Conservation (phyloP, 2,113 vertebrate genomes). For the Xiphophorus maculatus region DNA sequence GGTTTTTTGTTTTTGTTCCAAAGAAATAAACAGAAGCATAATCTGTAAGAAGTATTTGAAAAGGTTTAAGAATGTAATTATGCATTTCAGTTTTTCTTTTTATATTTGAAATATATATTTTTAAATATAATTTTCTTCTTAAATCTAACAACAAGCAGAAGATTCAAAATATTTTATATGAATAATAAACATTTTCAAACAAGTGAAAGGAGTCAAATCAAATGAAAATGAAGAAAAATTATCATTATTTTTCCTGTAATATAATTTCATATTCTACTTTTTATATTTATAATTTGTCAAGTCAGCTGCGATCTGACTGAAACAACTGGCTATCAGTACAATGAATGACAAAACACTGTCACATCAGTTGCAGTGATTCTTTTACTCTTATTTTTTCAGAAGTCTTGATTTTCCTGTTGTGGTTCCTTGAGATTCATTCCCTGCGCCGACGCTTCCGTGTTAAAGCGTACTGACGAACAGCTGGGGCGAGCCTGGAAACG, state of each 20-base stretch:
- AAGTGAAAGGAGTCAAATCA: too few relatives aligned
- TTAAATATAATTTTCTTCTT: background rate
- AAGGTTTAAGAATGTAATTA: background rate
- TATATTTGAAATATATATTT: background rate
- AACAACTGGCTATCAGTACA: background rate
- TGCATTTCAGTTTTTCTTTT: background rate
- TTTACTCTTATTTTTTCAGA: background rate
- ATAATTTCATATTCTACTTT: background rate
- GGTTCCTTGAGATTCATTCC: background rate
- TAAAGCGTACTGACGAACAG: slow-evolving; percentile 56
- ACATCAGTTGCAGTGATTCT: background rate
- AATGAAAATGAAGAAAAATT: too few relatives aligned
- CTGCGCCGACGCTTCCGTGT: slow-evolving; percentile 12
- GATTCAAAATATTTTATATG: too few relatives aligned
- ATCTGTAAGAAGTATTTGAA: background rate
- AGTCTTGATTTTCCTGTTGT: slow-evolving; percentile 4
- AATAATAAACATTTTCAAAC: too few relatives aligned
- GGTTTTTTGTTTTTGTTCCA: background rate
- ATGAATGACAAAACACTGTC: background rate
- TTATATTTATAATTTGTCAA: background rate
- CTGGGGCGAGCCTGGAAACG: slow-evolving; percentile 54
- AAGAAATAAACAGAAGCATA: background rate
- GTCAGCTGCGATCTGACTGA: background rate
- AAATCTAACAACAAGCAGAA: too few relatives aligned
- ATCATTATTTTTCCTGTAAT: too few relatives aligned